Conservation (phyloP, 2,888 invertebrate species). For the Lithophane leautieri region DNA sequence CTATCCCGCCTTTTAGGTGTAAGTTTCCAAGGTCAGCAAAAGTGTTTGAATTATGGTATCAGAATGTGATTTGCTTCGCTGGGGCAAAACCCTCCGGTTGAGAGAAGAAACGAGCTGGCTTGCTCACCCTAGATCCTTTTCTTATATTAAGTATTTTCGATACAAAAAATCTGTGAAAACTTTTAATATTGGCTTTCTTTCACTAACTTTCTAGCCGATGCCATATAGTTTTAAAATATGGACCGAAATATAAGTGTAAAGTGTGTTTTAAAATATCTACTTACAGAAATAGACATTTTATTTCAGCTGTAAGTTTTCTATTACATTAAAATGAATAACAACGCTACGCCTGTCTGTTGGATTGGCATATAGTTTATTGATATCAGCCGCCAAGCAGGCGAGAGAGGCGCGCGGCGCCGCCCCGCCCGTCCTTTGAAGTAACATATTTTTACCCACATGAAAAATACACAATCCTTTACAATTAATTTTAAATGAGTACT, state of each 20-base stretch:
- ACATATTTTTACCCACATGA: conserved; percentile 11
- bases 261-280: too few relatives aligned
- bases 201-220: neutral
- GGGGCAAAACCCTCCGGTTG: too few relatives aligned
- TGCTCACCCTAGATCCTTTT: neutral
- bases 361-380: conserved; percentile 9
- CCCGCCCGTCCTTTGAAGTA: neutral
- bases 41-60: neutral
- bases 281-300: neutral
- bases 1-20: conserved; percentile 12
- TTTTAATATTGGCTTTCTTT: neutral
- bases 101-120: neutral
- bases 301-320: neutral
- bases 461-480: conserved; percentile 24
- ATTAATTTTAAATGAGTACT: conserved; percentile 41
- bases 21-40: conserved; percentile 5
- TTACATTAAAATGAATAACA: neutral
- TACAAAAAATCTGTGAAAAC: neutral
- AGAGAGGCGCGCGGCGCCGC: too few relatives aligned
- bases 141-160: neutral
- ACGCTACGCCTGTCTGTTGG: neutral
- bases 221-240: neutral
- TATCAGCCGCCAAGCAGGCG: neutral
- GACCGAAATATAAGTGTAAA: neutral
- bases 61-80: neutral